Evolutionary conservation across 2,888 invertebrate species (phyloP), one percentile per base, ranked within the genome.

Genomic region (Acleris cristana): DNA sequence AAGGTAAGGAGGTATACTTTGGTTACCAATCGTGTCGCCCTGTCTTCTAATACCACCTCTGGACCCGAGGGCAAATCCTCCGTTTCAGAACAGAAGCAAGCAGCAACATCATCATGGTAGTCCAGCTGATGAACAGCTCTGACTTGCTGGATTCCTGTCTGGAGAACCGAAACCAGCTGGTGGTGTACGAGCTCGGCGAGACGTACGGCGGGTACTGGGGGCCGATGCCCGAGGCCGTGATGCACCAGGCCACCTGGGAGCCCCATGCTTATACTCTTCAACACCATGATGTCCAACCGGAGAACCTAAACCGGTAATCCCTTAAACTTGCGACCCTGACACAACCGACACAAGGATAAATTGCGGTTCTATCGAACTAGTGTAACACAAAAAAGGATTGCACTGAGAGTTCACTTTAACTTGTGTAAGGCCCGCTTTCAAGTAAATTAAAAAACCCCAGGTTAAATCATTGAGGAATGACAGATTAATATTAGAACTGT

Each of bases 201-300:
- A 89, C 88, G 0, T 90, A 87, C 64, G 90, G 91, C 1, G 90
- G 90, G 0, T 92, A 91, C 71, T 92, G 91, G 92, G 90, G 86
- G 0, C 79, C 83, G 2, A 56, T 89, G 30, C 86, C 88, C 0
- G 78, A 86, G n/a, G 69, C 69, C 14, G 48, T 86, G 44, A 69
- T 86, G 55, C 74, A 70, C 14, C 69, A 40, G 69, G 5, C 54
- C 72, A 3, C 59, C 71, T 18, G 14, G n/a, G 7, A 72, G 4
- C 71, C 79, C 2, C 74, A 72, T 34, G 74, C 68, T 44, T 89
- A 90, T 69, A 85, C 85, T 2, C n/a, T 67, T 16, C 14, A 57
- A 55, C n/a, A 45, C 52, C 16, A 23, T n/a, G 18, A 48, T 2
- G 6, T 2, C 16, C 5, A n/a, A 16, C 45, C 45, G 48, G 48